Evolutionary conservation across 2,113 vertebrate species (phyloP), one percentile per base, ranked within the genome.

Genomic region (Chlorodrepanis virens): DNA sequence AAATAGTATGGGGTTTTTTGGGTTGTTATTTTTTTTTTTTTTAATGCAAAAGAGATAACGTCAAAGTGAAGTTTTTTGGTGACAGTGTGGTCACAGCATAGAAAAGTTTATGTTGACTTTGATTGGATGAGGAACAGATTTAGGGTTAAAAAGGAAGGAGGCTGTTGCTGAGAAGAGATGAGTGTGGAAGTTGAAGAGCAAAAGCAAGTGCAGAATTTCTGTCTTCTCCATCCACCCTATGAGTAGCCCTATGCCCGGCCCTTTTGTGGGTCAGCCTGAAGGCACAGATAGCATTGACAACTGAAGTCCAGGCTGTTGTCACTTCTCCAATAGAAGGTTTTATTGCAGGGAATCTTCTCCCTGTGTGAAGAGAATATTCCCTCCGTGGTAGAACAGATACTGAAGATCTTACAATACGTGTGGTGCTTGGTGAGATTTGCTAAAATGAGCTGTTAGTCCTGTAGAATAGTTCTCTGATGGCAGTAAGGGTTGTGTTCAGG

Each of bases 331-430:
- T 3, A 21, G 19, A 54, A 29, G 35, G 1, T n/a, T 59, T 50
- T 63, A 69, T 53, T 54, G 21, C 53, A 49, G 27, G 37, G 42
- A 78, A 31, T 21, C 4, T 61, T 65, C 28, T 74, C 20, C 14
- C 23, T 42, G 2, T 35, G 10, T 40, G 35, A 63, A 60, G 44
- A n/a, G 24, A 67, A 37, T 19, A 12, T 68, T 75, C n/a, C 37
- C 71, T 56, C 78, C 21, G 21, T 28, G 59, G 39, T 50, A 47
- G 27, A 63, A 42, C 10, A 24, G 44, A 27, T 14, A 8, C 16
- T 65, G 35, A 86, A 42, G 42, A 17, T 57, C 71, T 81, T 7
- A 14, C 11, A 18, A 37, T 60, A 27, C 0, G 0, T 27, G 12
- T 75, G 47, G 33, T 87, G 7, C 47, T 63, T 42, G 35, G 16